These are phyloP conservation scores for Ips nitidus DNA, from an alignment of 1,140 invertebrate genomes.

Conservation along the genomic window DNA sequence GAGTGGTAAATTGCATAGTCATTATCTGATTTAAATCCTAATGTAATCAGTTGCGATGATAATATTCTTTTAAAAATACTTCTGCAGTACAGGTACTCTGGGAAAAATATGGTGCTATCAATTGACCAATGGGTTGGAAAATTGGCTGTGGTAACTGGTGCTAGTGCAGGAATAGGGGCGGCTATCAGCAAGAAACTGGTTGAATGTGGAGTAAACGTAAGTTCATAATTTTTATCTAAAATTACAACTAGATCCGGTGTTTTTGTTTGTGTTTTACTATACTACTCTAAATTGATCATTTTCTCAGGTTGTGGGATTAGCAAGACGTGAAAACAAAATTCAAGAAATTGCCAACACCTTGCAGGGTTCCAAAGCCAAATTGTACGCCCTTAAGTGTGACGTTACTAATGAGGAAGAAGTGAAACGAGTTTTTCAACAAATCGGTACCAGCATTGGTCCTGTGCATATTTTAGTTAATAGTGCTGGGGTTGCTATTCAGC, in stretches of 20 bases:
- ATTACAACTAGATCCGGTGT: too few relatives aligned
- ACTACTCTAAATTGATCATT: too few relatives aligned
- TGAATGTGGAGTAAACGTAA: constrained; percentile 16
- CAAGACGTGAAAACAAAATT: constrained; percentile 63
- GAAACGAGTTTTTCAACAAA: constrained; percentile 61
- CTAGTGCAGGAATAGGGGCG: constrained; percentile 57
- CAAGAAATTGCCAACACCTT: constrained; percentile 47
- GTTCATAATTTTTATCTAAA: background rate
- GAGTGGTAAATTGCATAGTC: too few relatives aligned
- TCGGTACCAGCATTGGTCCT: constrained; percentile 58
- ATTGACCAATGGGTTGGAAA: constrained; percentile 52
- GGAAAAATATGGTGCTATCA: constrained; percentile 6
- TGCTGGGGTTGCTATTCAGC: constrained; percentile 53
- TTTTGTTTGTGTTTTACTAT: too few relatives aligned
- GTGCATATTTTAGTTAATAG: constrained; percentile 69
- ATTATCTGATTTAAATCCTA: too few relatives aligned
- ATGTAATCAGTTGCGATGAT: too few relatives aligned
- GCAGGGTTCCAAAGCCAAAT: constrained; percentile 41
- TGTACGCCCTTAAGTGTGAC: constrained; percentile 60
- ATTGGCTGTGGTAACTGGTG: constrained; percentile 59
- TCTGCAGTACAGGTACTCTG: too few relatives aligned
- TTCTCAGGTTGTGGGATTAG: constrained; percentile 65
- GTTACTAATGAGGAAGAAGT: constrained; percentile 65
- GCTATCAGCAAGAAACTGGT: constrained; percentile 47
- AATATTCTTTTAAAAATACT: too few relatives aligned